A percentile compares a stretch with the other conserved stretches of the same genome.
Evolutionary conservation across 1,140 invertebrate species (phyloP).

Genomic region (Asobara japonica): DNA sequence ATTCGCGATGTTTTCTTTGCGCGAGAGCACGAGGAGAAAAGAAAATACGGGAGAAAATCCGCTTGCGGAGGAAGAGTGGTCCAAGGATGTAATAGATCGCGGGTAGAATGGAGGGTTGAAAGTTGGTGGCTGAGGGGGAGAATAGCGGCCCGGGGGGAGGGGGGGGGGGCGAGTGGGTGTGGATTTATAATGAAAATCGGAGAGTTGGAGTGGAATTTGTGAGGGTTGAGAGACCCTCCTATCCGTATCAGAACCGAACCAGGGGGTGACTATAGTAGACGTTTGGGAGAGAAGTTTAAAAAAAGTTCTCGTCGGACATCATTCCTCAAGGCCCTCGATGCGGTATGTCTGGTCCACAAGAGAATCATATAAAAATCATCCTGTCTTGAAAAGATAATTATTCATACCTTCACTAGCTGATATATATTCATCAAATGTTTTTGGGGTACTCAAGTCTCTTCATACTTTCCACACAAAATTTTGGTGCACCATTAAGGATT

Average conservation of each 20-base stretch:
- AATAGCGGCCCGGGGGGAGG: slow-evolving; percentile 21
- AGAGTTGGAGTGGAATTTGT: slow-evolving; percentile 63
- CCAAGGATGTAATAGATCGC: slow-evolving; percentile 62
- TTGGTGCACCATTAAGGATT: too few species aligned
- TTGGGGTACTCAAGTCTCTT: too few species aligned
- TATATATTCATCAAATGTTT: too few species aligned
- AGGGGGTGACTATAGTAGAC: slow-evolving; percentile 19
- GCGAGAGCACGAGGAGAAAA: slow-evolving; percentile 39
- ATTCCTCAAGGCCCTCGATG: slow-evolving; percentile 60
- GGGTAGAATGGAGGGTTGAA: slow-evolving; percentile 58
- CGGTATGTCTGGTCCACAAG: slow-evolving; percentile 48
- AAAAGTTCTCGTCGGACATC: too few species aligned
- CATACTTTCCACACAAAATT: too few species aligned
- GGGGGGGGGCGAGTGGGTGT: slow-evolving; percentile 40
- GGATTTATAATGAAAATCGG: slow-evolving; percentile 67
- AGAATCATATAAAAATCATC: too few species aligned
- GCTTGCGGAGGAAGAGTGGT: slow-evolving; percentile 33
- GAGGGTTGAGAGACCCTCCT: slow-evolving; percentile 52
- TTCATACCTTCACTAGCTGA: too few species aligned
- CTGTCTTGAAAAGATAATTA: too few species aligned
- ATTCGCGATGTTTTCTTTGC: slow-evolving; percentile 55
- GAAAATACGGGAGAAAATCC: slow-evolving; percentile 20
- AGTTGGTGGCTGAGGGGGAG: slow-evolving; percentile 56
- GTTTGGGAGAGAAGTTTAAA: slow-evolving; percentile 22
- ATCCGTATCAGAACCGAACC: slow-evolving; percentile 9